These are phyloP conservation scores for Drosophila limbata DNA, from an alignment of 2,888 invertebrate species.

Conservation along the genomic window DNA sequence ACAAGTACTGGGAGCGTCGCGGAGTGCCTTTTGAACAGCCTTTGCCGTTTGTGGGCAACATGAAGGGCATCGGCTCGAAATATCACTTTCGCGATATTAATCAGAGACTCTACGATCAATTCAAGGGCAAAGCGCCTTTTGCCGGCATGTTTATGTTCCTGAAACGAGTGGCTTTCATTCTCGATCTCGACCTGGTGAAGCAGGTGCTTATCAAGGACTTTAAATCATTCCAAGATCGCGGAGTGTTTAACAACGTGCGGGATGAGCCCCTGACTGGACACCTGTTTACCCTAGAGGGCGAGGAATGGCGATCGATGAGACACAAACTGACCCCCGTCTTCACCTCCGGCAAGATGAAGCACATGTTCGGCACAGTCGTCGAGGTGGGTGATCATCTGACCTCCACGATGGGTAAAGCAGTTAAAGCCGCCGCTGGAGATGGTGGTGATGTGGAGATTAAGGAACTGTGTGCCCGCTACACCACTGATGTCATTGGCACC, in stretches of 20 bases:
- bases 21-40: slow-evolving; percentile 68
- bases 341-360: slow-evolving; percentile 86
- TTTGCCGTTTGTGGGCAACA: slow-evolving; percentile 65
- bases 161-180: slow-evolving; percentile 53
- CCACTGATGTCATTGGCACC: slow-evolving; percentile 86
- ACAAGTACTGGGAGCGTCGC: slow-evolving; percentile 68
- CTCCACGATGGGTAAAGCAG: slow-evolving; percentile 28
- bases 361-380: slow-evolving; percentile 82
- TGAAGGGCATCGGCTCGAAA: slow-evolving; percentile 63
- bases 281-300: slow-evolving; percentile 82
- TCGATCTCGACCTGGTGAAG: slow-evolving; percentile 82
- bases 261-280: slow-evolving; percentile 83
- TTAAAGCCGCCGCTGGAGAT: slow-evolving; percentile 8
- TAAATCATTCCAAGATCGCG: slow-evolving; percentile 81
- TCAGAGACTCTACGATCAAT: slow-evolving; percentile 62
- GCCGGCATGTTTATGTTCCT: slow-evolving; percentile 74
- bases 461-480: slow-evolving; percentile 85
- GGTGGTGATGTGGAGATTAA: slow-evolving; percentile 84
- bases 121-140: slow-evolving; percentile 67
- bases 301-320: slow-evolving; percentile 86
- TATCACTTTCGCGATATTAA: slow-evolving; percentile 68
- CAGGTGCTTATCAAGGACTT: slow-evolving; percentile 84
- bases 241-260: slow-evolving; percentile 70
- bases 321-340: slow-evolving; percentile 86
- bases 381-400: slow-evolving; percentile 48